Conservation (phyloP, 2,113 vertebrate species). For the Brachyhypopomus gauderio region DNA sequence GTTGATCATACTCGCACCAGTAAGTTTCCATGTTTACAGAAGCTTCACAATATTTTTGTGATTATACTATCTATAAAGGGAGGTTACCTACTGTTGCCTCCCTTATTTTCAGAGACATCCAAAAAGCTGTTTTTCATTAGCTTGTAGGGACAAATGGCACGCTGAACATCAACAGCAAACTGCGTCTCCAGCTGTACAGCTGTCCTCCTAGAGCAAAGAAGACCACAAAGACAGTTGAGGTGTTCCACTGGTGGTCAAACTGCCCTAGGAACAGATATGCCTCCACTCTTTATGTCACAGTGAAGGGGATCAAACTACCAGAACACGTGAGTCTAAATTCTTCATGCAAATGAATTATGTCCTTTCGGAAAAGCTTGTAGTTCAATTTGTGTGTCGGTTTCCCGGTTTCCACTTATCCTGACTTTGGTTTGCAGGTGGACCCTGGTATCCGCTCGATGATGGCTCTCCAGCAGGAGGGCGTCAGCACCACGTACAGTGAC, state of each 20-base stretch:
- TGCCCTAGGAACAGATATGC: slow-evolving; percentile 85
- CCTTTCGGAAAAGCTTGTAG: not conserved
- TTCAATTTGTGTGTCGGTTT: not conserved
- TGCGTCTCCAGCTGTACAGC: slow-evolving; percentile 92
- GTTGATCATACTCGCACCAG: not conserved
- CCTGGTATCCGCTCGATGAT: slow-evolving; percentile 82
- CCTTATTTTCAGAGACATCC: not conserved
- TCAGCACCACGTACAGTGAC: slow-evolving; percentile 74
- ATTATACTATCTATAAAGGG: not conserved
- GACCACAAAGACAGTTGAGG: slow-evolving; percentile 73
- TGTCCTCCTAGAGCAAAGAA: slow-evolving; percentile 78
- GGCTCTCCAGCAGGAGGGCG: slow-evolving; percentile 85
- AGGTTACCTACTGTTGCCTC: no score
- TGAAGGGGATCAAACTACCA: slow-evolving; percentile 88
- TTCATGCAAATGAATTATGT: not conserved
- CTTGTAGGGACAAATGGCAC: slow-evolving; percentile 90
- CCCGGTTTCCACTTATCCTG: not conserved
- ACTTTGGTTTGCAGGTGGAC: slow-evolving; percentile 76
- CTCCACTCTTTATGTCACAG: slow-evolving; percentile 90
- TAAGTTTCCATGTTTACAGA: no score
- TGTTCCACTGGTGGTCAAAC: slow-evolving; percentile 93
- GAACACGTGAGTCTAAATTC: slow-evolving; percentile 79
- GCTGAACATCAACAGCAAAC: slow-evolving; percentile 84
- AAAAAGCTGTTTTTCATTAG: slow-evolving; percentile 64
- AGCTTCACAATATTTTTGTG: not conserved